Percentiles rank a stretch among this genome's conserved stretches.
phyloP scores from a whole-genome alignment of 2,797 vertebrate species.

The Semotilus atromaculatus region DNA sequence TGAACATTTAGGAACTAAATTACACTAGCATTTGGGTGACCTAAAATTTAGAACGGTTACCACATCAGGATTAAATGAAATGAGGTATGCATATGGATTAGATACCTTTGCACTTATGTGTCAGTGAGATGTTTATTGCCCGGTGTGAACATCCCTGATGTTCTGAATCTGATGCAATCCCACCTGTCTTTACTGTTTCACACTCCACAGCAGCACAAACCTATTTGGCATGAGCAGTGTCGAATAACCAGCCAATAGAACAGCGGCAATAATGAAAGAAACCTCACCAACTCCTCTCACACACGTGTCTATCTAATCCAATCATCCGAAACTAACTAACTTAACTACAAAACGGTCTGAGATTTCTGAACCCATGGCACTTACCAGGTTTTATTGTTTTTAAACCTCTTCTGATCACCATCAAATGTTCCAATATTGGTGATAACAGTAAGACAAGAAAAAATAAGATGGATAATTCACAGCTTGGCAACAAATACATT shows the following conservation, averaged over 20 bases:
- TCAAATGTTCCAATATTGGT: neutral
- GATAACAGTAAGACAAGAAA: neutral
- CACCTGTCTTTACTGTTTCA: slow-evolving; percentile 42
- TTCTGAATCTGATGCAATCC: slow-evolving; percentile 48
- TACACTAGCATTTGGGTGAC: neutral
- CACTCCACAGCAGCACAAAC: slow-evolving; percentile 33
- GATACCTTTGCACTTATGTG: slow-evolving; percentile 7
- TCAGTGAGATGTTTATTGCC: slow-evolving; percentile 48
- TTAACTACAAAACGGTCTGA: neutral
- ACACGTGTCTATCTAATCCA: slow-evolving; percentile 4
- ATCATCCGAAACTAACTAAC: neutral
- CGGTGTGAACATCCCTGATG: slow-evolving; percentile 46
- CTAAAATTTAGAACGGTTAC: neutral
- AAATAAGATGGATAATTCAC: neutral
- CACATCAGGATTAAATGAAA: neutral
- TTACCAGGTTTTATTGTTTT: neutral
- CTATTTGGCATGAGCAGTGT: slow-evolving; percentile 22
- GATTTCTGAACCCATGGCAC: neutral
- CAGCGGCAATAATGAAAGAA: slow-evolving; percentile 46
- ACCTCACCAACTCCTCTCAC: slow-evolving; percentile 2
- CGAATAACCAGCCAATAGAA: slow-evolving; percentile 12
- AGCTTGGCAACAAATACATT: neutral
- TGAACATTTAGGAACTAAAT: neutral
- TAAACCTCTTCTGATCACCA: neutral
- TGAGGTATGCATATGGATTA: slow-evolving; percentile 20